Base-by-base conservation (phyloP, 2,888 invertebrate genomes). In the Trachelus tabidus region DNA sequence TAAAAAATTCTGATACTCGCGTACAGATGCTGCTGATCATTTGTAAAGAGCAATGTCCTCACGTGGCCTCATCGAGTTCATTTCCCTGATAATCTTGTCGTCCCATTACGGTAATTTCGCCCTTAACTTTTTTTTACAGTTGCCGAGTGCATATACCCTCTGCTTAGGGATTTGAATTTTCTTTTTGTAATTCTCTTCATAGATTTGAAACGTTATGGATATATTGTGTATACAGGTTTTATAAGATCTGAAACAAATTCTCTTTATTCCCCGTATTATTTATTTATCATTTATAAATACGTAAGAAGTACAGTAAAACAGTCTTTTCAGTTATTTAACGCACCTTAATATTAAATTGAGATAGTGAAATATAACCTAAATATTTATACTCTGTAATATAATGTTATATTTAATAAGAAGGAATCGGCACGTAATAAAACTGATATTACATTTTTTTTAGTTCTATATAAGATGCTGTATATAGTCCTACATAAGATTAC, bases 11-110 rank as follows among this genome's bases (percentile, higher is more conserved):
- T 56, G 23, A 56, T 56, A 56, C 23, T 56, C 23, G 56, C 23
- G 9, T 56, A 56, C 56, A 23, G 56, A 56, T 56, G 56, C 56
- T 56, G 56, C 23, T 56, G 75, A 79, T 80, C 81, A 86, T 87
- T 86, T 79, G 82, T 80, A 81, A 84, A 83, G 88, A 83, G 84
- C 87, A 89, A 88, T 31, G 89, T 81, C 86, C 89, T 85, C 81
- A 73, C 80, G 79, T 87, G 85, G 87, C 87, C 88, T 81, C 86
- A 80, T 79, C 69, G 77, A 78, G 78, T 78, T 78, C 75, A 56
- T 76, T 78, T 76, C 78, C 35, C 78, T 73, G 75, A 76, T 76
- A 40, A 78, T 76, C 69, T 69, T n/a, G 69, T 73, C 68, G 34
- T 69, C 34, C 2, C 71, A 37, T 56, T 75, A 40, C 83, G 79